A percentile compares a stretch with the other conserved stretches of the same genome.
phyloP scores from a whole-genome alignment of 2,797 vertebrate species.

The Acanthopagrus latus region DNA sequence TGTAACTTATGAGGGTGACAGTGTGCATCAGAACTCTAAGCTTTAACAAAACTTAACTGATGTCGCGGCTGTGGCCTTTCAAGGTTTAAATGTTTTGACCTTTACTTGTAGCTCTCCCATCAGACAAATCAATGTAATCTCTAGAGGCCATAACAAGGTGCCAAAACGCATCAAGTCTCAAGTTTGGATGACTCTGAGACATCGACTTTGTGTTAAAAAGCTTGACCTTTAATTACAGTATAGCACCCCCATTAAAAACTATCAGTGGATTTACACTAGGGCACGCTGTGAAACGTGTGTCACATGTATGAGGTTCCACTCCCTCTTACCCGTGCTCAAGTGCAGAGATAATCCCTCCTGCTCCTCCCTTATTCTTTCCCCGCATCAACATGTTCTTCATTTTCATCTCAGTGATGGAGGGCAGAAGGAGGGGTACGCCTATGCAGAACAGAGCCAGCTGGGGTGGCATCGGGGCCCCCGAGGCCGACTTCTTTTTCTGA shows the following conservation, averaged over 20 bases:
- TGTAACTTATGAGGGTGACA: slow-evolving; percentile 22
- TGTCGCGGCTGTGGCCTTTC: slow-evolving; percentile 20
- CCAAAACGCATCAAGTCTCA: slow-evolving; percentile 48
- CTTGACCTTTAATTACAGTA: slow-evolving; percentile 62
- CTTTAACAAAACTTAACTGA: slow-evolving; percentile 27
- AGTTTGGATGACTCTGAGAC: slow-evolving; percentile 15
- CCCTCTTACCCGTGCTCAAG: slow-evolving; percentile 85
- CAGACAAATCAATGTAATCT: slow-evolving; percentile 32
- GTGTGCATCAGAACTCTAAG: not conserved
- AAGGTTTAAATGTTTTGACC: slow-evolving; percentile 42
- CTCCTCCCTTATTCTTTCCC: slow-evolving; percentile 85
- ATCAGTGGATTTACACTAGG: slow-evolving; percentile 11
- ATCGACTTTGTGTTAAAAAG: slow-evolving; percentile 42
- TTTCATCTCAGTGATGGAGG: slow-evolving; percentile 90
- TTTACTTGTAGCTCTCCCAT: slow-evolving; percentile 51
- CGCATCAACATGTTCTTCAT: slow-evolving; percentile 90
- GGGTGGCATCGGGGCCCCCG: slow-evolving; percentile 87
- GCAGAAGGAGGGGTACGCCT: slow-evolving; percentile 91
- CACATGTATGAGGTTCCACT: not conserved
- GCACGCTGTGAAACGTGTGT: slow-evolving; percentile 19
- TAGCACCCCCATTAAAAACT: slow-evolving; percentile 37
- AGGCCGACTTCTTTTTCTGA: slow-evolving; percentile 91
- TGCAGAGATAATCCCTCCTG: slow-evolving; percentile 66
- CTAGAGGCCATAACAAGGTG: slow-evolving; percentile 43
- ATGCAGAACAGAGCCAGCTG: slow-evolving; percentile 95